These are phyloP conservation scores for Bubo bubo DNA, from an alignment of 2,113 vertebrate species.

Conservation along the genomic window DNA sequence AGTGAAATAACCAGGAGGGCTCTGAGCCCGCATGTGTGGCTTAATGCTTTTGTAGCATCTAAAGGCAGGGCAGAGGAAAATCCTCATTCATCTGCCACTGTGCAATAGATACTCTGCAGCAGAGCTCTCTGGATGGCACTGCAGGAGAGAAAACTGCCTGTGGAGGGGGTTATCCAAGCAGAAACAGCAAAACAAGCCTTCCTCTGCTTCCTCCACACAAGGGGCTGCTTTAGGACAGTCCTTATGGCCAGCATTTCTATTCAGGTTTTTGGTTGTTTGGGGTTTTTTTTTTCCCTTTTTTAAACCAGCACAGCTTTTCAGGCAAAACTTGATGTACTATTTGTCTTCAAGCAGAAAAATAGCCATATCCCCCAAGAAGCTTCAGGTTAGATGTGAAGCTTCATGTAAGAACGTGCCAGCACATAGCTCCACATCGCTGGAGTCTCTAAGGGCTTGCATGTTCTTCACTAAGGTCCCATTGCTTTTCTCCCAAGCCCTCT, in stretches of 20 bases:
- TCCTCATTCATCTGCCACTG: not conserved
- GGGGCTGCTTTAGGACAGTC: not conserved
- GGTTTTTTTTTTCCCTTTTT: not conserved
- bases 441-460: rapidly evolving
- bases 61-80: not conserved
- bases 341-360: not conserved
- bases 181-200: not conserved
- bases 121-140: not conserved
- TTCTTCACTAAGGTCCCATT: not conserved
- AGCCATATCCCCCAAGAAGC: not conserved
- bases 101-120: not conserved
- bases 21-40: rapidly evolving
- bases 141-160: not conserved
- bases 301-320: not conserved
- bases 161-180: not conserved
- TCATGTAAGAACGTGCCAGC: not conserved
- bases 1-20: not conserved
- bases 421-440: rapidly evolving
- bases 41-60: not conserved
- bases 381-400: not conserved
- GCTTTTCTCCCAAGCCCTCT: not conserved
- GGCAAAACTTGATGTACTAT: not conserved
- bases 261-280: not conserved
- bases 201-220: not conserved
- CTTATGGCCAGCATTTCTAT: not conserved